Base-by-base conservation (phyloP, 2,888 invertebrate genomes). In the Drosophila lutescens region DNA sequence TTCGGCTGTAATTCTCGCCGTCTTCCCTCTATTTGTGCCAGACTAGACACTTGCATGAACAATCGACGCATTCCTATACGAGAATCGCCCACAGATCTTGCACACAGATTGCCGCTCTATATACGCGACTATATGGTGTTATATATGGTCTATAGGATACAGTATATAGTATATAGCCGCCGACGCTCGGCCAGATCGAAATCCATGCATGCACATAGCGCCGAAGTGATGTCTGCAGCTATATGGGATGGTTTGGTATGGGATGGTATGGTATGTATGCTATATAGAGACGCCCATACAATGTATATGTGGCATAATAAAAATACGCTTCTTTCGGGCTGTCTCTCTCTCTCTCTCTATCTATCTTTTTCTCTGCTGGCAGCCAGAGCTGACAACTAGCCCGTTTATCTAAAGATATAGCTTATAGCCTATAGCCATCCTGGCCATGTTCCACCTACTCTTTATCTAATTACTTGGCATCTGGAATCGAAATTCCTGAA, bases 291-390 rank as follows among this genome's bases (percentile, higher is more conserved):
- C 53, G 61, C 38, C 58, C 62, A 46, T 67, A 66, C 54, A 55
- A 60, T 65, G 69, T 76, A 54, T 60, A 38, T 38, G 74, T 65
- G 62, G 62, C 71, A 72, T 57, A 77, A 63, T 68, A 77, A 73
- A 76, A 77, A 76, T 76, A 79, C 71, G 63, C 63, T 13, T 26
- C 43, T 36, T 26, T 53, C 9, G 32, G 50, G 56, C 26, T 32
- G 15, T 47, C 30, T 47, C 46, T 34, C 26, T 9, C 7, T 5
- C 32, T 43, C 34, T 34, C 26, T 59, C 60, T 54, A n/a, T 15
- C 20, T 26, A 43, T 63, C 50, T 15, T 20, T 49, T 26, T 26
- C 26, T 26, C 26, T 26, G 26, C 26, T 26, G 26, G 49, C 49
- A 34, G 49, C 49, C 8, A 26, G 6, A 30, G 30, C 30, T 30